These are phyloP conservation scores for Nannoperca australis DNA, from an alignment of 2,797 vertebrate species.

Conservation along the genomic window DNA sequence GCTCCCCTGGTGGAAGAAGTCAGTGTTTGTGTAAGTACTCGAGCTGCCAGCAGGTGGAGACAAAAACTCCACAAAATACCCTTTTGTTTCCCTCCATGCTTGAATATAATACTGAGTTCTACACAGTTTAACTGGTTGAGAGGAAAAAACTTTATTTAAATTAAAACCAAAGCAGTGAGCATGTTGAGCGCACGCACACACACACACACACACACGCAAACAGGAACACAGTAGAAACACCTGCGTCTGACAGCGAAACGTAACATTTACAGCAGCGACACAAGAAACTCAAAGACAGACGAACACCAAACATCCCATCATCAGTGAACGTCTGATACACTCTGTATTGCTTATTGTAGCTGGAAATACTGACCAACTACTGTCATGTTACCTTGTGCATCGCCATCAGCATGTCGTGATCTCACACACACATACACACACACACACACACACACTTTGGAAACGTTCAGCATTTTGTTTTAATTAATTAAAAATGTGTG, in stretches of 20 bases:
- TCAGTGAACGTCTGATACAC: neutral
- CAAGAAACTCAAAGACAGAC: constrained; percentile 25
- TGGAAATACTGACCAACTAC: constrained; percentile 33
- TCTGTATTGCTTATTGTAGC: constrained; percentile 39
- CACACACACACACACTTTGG: constrained; percentile 32
- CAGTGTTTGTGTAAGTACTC: too few species aligned
- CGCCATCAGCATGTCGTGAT: constrained; percentile 46
- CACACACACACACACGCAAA: constrained; percentile 20
- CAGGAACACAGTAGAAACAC: constrained; percentile 47
- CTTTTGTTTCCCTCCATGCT: neutral
- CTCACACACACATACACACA: constrained; percentile 10
- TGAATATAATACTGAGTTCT: neutral
- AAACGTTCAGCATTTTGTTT: constrained; percentile 68
- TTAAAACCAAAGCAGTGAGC: constrained; percentile 76
- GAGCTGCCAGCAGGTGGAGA: too few species aligned
- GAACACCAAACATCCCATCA: neutral
- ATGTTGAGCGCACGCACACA: constrained; percentile 37
- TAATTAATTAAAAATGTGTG: constrained; percentile 48
- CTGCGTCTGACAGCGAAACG: constrained; percentile 51
- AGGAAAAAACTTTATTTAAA: constrained; percentile 81
- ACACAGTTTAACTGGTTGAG: constrained; percentile 39
- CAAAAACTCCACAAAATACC: neutral
- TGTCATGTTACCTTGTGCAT: constrained; percentile 3
- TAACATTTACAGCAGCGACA: constrained; percentile 55
- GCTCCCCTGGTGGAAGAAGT: too few species aligned